A percentile compares a stretch with the other conserved stretches of the same genome.
Evolutionary conservation across 2,797 vertebrate species (phyloP).

Genomic region (Melanotaenia pygmaea): DNA sequence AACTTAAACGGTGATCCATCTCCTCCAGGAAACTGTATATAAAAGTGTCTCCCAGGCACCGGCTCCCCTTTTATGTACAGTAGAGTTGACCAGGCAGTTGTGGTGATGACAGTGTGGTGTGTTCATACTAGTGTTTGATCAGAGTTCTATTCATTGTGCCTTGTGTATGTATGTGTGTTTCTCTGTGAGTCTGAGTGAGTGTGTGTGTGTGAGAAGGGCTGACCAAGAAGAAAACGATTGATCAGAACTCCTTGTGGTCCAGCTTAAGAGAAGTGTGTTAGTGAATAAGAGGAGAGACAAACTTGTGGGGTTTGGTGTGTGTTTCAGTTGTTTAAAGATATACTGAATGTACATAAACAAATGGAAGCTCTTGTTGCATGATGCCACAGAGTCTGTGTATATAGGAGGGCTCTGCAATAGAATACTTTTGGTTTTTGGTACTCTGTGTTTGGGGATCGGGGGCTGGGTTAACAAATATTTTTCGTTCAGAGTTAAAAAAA

Average conservation of each 20-base stretch:
- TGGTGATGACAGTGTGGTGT: conserved; percentile 78
- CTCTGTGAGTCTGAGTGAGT: conserved; percentile 83
- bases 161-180: conserved; percentile 88
- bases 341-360: conserved; percentile 99
- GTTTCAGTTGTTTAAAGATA: conserved; percentile 92
- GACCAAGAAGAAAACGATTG: conserved; percentile 71
- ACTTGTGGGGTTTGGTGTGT: conserved; percentile 87
- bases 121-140: conserved; percentile 95
- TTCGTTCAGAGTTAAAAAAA: conserved; percentile 82
- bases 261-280: conserved; percentile 85
- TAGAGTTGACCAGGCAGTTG: conserved; percentile 77
- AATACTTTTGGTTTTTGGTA: conserved; percentile 83
- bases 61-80: conserved; percentile 75
- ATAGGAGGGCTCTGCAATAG: conserved; percentile 97
- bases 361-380: conserved; percentile 94
- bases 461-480: conserved; percentile 80
- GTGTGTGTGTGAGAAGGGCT: conserved; percentile 50
- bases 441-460: conserved; percentile 74
- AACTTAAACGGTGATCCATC: conserved; percentile 63
- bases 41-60: conserved; percentile 70
- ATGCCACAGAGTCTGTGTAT: conserved; percentile 99
- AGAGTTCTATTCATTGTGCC: conserved; percentile 99
- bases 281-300: conserved; percentile 84
- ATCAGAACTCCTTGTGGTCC: conserved; percentile 80
- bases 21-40: conserved; percentile 72